Base-by-base conservation (phyloP, 2,113 vertebrate species). In the Arvicanthis niloticus region DNA sequence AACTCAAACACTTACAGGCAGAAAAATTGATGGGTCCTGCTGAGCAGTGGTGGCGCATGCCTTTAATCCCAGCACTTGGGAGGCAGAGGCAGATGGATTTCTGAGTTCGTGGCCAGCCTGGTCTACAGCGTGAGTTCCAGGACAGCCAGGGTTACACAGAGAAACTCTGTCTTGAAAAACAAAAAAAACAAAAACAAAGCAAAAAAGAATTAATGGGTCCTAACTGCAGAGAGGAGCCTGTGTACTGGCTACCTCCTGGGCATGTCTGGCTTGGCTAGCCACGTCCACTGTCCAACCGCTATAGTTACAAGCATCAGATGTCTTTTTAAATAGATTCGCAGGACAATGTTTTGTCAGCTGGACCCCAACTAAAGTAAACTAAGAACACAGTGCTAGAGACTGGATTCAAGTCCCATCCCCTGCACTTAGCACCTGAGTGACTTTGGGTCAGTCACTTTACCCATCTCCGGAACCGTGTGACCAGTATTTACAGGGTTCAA, bases 361-460 rank as follows among this genome's bases (percentile, higher is more conserved):
- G 1, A 51, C 15, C 34, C 58, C 60, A 51, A 78, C 6, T n/a
- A 67, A 51, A 62, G 68, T 60, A 76, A 62, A 42, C 12, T 34
- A 37, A 40, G 13, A 65, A 40, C 40, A 48, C 73, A 34, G 56
- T 62, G 16, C 53, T 42, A 53, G 51, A 15, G 62, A 7, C 12
- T 31, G 31, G 56, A 72, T 82, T 95, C 42, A 51, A 93, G 78
- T 87, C 76, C 37, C 42, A 45, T 37, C 26, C 82, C 73, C 51
- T 76, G 15, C 75, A 40, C 29, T 88, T 67, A 68, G 48, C 26
- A 82, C 22, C 80, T 91, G 56, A 70, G 88, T 81, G 78, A 65
- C 68, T n/a, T 24, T 91, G 40, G 62, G 68, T 68, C 89, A 96
- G 70, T 95, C 91, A 88, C 53, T 88, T 95, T 40, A 31, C 45